phyloP scores from a whole-genome alignment of 1,140 invertebrate species.

The Macrobrachium rosenbergii region DNA sequence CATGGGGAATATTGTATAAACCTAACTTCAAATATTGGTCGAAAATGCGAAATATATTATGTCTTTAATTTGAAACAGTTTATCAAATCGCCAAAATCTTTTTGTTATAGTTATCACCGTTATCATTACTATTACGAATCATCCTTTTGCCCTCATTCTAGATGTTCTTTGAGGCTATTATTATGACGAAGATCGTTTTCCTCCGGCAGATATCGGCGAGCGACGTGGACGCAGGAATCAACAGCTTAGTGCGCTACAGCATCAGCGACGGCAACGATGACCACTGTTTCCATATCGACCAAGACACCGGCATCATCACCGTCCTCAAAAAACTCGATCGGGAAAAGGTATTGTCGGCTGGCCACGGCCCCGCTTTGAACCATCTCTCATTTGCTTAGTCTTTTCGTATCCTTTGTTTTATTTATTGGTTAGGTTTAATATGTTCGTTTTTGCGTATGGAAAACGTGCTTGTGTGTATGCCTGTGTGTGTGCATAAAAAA shows the following conservation, averaged over 20 bases:
- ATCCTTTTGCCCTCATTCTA: not conserved
- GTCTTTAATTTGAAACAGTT: too few species aligned
- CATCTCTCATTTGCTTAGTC: not conserved
- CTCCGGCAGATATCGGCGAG: constrained; percentile 76
- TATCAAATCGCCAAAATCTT: too few species aligned
- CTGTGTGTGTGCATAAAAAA: not conserved
- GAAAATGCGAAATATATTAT: too few species aligned
- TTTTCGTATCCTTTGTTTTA: not conserved
- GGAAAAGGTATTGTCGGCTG: constrained; percentile 72
- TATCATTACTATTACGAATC: not conserved
- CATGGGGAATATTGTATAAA: too few species aligned
- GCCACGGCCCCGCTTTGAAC: too few species aligned
- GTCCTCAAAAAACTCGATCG: constrained; percentile 84
- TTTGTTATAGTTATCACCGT: too few species aligned
- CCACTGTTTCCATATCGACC: constrained; percentile 84
- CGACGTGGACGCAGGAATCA: constrained; percentile 84
- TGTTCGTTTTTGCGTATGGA: not conserved
- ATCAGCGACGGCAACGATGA: constrained; percentile 84
- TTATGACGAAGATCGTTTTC: not conserved
- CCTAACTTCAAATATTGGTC: too few species aligned
- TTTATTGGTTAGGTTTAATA: not conserved
- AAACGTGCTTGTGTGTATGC: not conserved
- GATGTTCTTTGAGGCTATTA: not conserved
- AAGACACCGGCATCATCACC: constrained; percentile 83
- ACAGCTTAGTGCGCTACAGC: constrained; percentile 83